phyloP scores from a whole-genome alignment of 1,140 invertebrate species.

The Bacillus rossius region DNA sequence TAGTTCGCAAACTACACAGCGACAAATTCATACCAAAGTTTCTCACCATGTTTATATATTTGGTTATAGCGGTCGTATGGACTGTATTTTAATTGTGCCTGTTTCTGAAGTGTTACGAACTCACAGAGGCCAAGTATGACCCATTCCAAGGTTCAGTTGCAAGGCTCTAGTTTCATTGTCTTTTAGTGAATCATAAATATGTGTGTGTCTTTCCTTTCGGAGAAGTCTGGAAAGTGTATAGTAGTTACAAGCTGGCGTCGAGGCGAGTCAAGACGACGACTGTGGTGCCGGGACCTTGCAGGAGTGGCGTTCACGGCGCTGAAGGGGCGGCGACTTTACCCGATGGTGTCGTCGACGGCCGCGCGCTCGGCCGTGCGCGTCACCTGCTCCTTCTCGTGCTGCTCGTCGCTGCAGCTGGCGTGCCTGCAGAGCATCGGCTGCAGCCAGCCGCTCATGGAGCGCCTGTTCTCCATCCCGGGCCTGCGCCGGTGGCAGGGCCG shows the following conservation, averaged over 20 bases:
- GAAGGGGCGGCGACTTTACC: not conserved
- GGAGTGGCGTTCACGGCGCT: slow-evolving; percentile 5
- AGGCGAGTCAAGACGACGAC: too few relatives aligned
- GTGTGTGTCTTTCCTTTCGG: not conserved
- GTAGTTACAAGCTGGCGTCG: not conserved
- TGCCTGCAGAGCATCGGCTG: not conserved
- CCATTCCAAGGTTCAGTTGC: not conserved
- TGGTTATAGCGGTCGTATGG: not conserved
- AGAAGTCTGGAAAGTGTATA: not conserved
- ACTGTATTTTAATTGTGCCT: not conserved
- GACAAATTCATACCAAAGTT: not conserved
- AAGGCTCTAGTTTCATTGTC: not conserved
- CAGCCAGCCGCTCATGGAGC: not conserved
- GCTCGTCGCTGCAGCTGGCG: not conserved
- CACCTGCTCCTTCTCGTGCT: not conserved
- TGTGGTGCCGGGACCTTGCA: not conserved
- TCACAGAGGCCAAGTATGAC: not conserved
- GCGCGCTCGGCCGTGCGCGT: slow-evolving; percentile 3
- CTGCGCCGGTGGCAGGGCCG: not conserved
- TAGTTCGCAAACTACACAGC: too few relatives aligned
- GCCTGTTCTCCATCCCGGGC: not conserved
- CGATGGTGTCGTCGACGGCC: slow-evolving; percentile 6
- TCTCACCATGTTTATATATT: not conserved
- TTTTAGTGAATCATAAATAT: not conserved
- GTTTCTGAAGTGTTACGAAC: not conserved